Base-by-base conservation (phyloP, 2,888 invertebrate genomes). In the Merodon equestris region DNA sequence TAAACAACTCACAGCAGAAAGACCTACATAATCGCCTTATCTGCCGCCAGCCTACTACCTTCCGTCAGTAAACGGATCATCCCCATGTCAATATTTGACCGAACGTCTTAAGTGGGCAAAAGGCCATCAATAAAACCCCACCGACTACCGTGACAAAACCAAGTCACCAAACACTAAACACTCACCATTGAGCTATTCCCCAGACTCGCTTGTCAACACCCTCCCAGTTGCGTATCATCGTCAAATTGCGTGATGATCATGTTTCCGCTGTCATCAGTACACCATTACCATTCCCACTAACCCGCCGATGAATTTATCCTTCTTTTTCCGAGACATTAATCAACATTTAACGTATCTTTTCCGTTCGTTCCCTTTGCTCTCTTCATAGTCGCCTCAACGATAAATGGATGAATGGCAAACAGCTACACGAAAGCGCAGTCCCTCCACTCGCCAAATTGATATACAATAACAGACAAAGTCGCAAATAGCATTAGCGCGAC, bases 291-390 rank as follows among this genome's bases (percentile, higher is more conserved):
- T 27, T 27, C 9, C 50, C 18, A n/a, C n/a, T 14, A 44, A 10
- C 13, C 19, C 54, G 42, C 36, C n/a, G 7, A 34, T 12, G 34
- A 40, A 45, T 42, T 36, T 9, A 17, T 15, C 12, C 9, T 50
- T 48, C 5, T 56, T 38, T 48, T 64, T 60, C 56, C 60, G 18
- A 17, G 53, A 47, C 72, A 77, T 77, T 67, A 67, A 77, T 77
- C 76, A 77, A 77, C 61, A 17, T 63, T 61, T 15, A 61, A 57
- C 56, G 42, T 67, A 67, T 72, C 66, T 61, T 14, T 15, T 60
- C 47, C 66, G 58, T 61, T 72, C 67, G 58, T 40, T 53, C 63
- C 42, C 27, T 42, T 40, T 27, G 40, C 18, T 10, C 18, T 3
- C 18, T 14, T 17, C 42, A 53, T 15, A 44, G 1, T 10, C 18